phyloP scores from a whole-genome alignment of 2,888 invertebrate species.

The Acleris literana region DNA sequence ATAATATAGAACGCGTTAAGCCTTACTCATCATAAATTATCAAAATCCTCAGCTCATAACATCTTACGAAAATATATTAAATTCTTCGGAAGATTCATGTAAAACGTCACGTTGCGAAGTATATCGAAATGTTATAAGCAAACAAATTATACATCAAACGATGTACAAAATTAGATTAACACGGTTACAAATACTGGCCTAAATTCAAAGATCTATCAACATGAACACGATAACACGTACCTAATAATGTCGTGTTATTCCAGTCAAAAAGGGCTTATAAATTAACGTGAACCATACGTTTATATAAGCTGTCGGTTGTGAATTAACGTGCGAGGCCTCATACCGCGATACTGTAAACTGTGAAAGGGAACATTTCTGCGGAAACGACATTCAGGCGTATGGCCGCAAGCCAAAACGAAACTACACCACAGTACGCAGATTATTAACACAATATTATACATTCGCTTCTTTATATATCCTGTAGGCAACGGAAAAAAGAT shows the following conservation, averaged over 20 bases:
- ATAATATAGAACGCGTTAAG: too few relatives aligned
- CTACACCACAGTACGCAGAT: conserved; percentile 25
- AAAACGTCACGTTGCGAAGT: too few relatives aligned
- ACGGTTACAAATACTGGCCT: conserved; percentile 16
- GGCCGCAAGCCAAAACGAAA: conserved; percentile 54
- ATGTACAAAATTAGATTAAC: conserved; percentile 4
- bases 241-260: too few relatives aligned
- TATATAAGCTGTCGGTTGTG: conserved; percentile 12
- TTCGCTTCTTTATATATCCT: background rate
- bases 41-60: too few relatives aligned
- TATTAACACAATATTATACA: background rate
- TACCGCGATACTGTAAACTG: conserved; percentile 41
- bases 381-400: conserved; percentile 46
- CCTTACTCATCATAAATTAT: too few relatives aligned
- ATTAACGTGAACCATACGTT: too few relatives aligned
- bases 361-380: conserved; percentile 44
- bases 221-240: background rate
- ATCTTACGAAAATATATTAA: too few relatives aligned
- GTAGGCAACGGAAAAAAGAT: too few relatives aligned
- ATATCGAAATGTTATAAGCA: background rate
- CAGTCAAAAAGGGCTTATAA: too few relatives aligned
- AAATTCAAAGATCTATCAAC: conserved; percentile 23
- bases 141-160: conserved; percentile 18
- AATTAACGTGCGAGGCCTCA: conserved; percentile 29
- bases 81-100: too few relatives aligned